Base-by-base conservation (phyloP, 2,113 vertebrate species). In the Perccottus glenii region DNA sequence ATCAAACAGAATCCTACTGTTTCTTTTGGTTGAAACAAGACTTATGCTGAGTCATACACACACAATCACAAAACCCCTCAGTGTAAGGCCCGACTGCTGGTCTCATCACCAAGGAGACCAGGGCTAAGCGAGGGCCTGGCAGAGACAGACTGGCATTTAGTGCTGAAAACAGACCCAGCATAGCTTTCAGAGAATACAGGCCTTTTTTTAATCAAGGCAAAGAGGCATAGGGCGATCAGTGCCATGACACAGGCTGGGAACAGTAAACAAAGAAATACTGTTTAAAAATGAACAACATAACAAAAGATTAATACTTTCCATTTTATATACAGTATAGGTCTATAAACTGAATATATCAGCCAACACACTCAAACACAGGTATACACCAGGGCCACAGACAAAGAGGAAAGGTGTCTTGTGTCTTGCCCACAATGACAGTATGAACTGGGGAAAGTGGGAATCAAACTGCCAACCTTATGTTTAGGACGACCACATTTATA, bases 21-120 rank as follows among this genome's bases (percentile, higher is more conserved):
- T 8, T 32, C 4, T 27, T 50, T 50, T 11, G 12, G 3, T 55
- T 36, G 35, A 55, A 38, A 55, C 14, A 3, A 12, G 52, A 14
- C 33, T 14, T 32, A 44, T 46, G 63, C 59, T 15, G 9, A 50
- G 49, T 27, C 72, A 60, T 73, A 78, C 69, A 67, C 69, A 67
- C 55, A 1, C 64, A 68, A 33, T 8, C 78, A 73, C 32, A 81
- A 84, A 85, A 67, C 71, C 87, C 60, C 85, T 85, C 85, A 52
- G 85, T 91, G 90, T 89, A 64, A 43, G 55, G 76, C 76, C 84
- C 68, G 81, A 88, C 83, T 49, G 78, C 84, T 67, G 70, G 77
- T 84, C 86, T 83, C 84, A 83, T 93, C 85, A 77, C 91, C 91
- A 92, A 75, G 91, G 92, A 87, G 85, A 93, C 93, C 77, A 32